Conservation (phyloP, 1,140 invertebrate genomes). For the Nephila pilipes region DNA sequence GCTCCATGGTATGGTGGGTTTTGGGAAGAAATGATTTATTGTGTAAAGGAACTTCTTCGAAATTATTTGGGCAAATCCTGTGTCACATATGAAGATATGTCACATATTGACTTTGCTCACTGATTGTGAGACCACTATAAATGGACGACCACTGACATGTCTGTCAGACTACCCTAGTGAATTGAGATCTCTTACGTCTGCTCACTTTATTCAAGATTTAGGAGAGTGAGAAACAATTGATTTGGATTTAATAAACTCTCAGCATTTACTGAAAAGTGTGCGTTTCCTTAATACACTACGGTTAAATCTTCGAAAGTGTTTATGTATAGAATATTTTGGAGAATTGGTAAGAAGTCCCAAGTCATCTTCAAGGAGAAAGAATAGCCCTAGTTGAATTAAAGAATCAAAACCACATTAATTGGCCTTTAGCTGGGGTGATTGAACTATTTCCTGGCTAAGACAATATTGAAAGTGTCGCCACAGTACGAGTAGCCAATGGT, state of each 20-base stretch:
- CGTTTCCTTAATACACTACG: neutral
- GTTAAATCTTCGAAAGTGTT: constrained; percentile 12
- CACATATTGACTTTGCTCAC: neutral
- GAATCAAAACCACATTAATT: neutral
- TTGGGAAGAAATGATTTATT: neutral
- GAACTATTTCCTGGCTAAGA: neutral
- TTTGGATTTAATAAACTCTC: constrained; percentile 11
- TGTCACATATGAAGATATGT: no score
- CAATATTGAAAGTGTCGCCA: constrained; percentile 76
- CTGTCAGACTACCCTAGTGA: neutral
- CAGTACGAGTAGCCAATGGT: constrained; percentile 76
- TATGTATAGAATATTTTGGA: neutral
- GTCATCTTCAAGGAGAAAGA: neutral
- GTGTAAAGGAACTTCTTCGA: neutral
- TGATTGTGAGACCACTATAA: neutral
- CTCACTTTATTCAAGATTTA: no score
- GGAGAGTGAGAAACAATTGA: neutral
- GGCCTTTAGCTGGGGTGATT: neutral
- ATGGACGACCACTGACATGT: constrained; percentile 15
- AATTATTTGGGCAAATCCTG: neutral
- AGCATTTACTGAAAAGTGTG: constrained; percentile 1
- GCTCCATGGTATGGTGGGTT: neutral
- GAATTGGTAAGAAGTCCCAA: neutral
- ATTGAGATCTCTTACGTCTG: constrained; percentile 5
- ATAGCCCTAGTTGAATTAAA: neutral